Evolutionary conservation across 92 coral and sea anemone species (phyloP).

Genomic region (Pocillopora meandrina): DNA sequence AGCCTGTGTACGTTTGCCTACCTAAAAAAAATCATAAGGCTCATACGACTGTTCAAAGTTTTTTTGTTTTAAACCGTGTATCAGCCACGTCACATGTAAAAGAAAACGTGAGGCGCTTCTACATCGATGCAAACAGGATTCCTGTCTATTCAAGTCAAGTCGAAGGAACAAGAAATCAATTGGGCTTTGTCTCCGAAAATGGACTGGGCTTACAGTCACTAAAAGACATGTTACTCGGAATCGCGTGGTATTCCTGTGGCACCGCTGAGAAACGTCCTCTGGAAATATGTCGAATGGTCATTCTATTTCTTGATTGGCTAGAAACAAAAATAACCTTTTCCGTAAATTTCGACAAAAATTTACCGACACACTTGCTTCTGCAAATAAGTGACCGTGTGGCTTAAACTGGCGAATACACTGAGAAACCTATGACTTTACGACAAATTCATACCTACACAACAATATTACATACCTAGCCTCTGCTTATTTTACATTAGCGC

Average conservation of each 20-base stretch:
- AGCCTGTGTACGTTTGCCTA: no score
- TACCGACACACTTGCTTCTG: background rate
- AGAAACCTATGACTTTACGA: background rate
- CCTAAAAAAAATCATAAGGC: no score
- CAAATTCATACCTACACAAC: background rate
- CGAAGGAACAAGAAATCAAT: background rate
- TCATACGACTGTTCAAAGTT: no score
- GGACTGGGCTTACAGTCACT: background rate
- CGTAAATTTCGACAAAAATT: background rate
- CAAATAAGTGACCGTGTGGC: background rate
- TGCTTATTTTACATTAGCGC: slow-evolving; percentile 27
- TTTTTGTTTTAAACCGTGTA: no score
- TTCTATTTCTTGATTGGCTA: no score
- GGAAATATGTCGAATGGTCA: background rate
- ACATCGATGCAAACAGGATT: background rate
- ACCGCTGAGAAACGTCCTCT: no score
- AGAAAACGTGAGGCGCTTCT: background rate
- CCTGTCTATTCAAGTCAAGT: background rate
- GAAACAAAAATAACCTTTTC: background rate
- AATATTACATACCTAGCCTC: slow-evolving; percentile 17
- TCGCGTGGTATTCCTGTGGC: background rate
- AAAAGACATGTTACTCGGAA: background rate
- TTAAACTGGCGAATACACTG: background rate
- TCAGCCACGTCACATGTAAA: no score
- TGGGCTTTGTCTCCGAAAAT: background rate